Evolutionary conservation across 2,797 vertebrate species (phyloP), one percentile per base, ranked within the genome.

Genomic region (Betta splendens): DNA sequence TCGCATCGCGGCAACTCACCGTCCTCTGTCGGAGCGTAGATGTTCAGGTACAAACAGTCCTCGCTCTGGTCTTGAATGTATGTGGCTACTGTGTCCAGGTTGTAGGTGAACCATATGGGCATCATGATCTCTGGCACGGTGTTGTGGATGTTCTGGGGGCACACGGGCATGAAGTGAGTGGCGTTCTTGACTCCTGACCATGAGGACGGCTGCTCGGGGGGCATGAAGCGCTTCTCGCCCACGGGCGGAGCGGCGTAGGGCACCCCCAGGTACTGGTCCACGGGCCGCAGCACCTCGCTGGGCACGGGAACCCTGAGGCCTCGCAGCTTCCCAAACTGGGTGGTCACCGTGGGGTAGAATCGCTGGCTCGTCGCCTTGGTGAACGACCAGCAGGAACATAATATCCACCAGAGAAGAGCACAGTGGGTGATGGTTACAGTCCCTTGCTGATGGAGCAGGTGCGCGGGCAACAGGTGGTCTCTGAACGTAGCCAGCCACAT

Each of bases 21-120:
- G 50, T 95, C 94, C 70, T 95, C 92, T 11, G 94, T 94, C 29
- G 95, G 94, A 42, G 94, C 88, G 72, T 96, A 96, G 90, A 97
- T 92, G 88, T 97, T 96, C 69, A 97, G 92, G 83, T 94, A 96
- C 45, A 97, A 92, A 72, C 95, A 96, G 85, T 96, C 95, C 77
- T 96, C 95, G 23, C 91, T 96, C 89, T 96, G 94, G 79, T 96
- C 93, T 85, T 95, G 94, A 66, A 97, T 94, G 78, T 96, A 96
- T 2, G 92, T 93, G 15, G 95, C 94, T 15, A 95, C 94, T 0
- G 93, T 94, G 80, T 97, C 95, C 89, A 97, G 77, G 88, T 95
- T 97, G 61, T 94, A 95, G 51, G 94, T 96, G 86, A 96, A 95
- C 95, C 95, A 97, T 46, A 96, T 93, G 1, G 95, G 95, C 77